Percentiles rank a stretch among this genome's conserved stretches.
These are phyloP conservation scores for Anhinga anhinga DNA, from an alignment of 2,113 vertebrate genomes.

Conservation along the genomic window DNA sequence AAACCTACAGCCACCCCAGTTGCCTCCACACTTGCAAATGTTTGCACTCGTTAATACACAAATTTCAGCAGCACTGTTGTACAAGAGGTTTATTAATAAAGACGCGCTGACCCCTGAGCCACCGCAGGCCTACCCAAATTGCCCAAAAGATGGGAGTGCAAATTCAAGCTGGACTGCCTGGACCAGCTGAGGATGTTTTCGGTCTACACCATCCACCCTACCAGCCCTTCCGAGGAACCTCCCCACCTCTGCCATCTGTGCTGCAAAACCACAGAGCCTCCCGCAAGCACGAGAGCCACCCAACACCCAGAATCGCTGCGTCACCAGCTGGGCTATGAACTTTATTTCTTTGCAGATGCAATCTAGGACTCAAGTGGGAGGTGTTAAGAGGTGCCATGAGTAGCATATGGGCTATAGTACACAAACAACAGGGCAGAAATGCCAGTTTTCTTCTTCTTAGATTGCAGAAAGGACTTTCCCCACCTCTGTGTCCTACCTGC, in stretches of 20 bases:
- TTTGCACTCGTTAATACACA: not conserved
- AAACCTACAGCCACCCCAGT: not conserved
- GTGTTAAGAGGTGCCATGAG: not conserved
- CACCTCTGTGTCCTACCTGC: not conserved
- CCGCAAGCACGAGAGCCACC: not conserved
- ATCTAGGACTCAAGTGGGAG: conserved; percentile 10
- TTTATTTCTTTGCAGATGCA: conserved; percentile 2
- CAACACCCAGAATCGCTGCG: fast-evolving
- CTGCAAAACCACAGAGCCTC: not conserved
- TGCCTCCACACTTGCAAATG: not conserved
- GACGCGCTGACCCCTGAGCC: fast-evolving
- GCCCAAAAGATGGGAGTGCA: fast-evolving
- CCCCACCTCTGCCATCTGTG: not conserved
- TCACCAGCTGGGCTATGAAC: conserved; percentile 1
- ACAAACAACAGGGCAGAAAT: not conserved
- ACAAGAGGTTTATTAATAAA: not conserved
- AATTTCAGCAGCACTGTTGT: not conserved
- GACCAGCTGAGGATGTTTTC: not conserved
- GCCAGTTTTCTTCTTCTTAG: not conserved
- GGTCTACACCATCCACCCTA: not conserved
- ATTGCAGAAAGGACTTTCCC: not conserved
- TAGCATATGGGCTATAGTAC: not conserved
- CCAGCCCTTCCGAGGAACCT: not conserved
- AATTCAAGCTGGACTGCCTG: not conserved
- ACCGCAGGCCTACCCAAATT: not conserved